These are phyloP conservation scores for Typhlichthys subterraneus DNA, from an alignment of 2,797 vertebrate genomes.

Conservation along the genomic window DNA sequence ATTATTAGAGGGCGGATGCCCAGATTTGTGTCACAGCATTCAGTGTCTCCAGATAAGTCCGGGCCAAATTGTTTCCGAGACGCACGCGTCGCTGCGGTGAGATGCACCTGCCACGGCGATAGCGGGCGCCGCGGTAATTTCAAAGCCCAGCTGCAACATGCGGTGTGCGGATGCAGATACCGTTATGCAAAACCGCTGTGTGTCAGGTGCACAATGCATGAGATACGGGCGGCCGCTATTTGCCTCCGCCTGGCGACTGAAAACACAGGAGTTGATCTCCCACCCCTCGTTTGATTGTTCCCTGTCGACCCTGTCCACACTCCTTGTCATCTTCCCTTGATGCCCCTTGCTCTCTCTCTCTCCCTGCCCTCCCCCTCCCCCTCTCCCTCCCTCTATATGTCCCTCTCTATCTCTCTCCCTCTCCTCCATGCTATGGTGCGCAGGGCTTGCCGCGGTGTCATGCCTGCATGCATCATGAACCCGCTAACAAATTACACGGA, in stretches of 20 bases:
- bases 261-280: slow-evolving; percentile 18
- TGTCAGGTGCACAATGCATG: neutral
- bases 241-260: slow-evolving; percentile 16
- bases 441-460: slow-evolving; percentile 60
- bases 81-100: slow-evolving; percentile 41
- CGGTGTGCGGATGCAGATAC: slow-evolving; percentile 13
- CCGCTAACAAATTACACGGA: slow-evolving; percentile 78
- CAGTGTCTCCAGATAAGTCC: slow-evolving; percentile 41
- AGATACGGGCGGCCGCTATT: neutral
- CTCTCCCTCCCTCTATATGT: slow-evolving; percentile 16
- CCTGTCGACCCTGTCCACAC: slow-evolving; percentile 12
- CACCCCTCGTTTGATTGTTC: slow-evolving; percentile 5
- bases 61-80: slow-evolving; percentile 45
- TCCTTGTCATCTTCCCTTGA: slow-evolving; percentile 30
- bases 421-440: slow-evolving; percentile 45
- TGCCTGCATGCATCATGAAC: slow-evolving; percentile 75
- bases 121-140: slow-evolving; percentile 34
- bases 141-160: neutral
- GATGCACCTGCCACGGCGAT: slow-evolving; percentile 56
- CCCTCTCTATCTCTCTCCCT: neutral
- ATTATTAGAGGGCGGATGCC: slow-evolving; percentile 60
- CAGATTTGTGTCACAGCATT: slow-evolving; percentile 65
- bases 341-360: slow-evolving; percentile 12
- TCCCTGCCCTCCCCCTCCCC: slow-evolving; percentile 18
- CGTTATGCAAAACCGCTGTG: slow-evolving; percentile 25